Evolutionary conservation across 2,113 vertebrate species (phyloP).

Genomic region (Lutjanus erythropterus): DNA sequence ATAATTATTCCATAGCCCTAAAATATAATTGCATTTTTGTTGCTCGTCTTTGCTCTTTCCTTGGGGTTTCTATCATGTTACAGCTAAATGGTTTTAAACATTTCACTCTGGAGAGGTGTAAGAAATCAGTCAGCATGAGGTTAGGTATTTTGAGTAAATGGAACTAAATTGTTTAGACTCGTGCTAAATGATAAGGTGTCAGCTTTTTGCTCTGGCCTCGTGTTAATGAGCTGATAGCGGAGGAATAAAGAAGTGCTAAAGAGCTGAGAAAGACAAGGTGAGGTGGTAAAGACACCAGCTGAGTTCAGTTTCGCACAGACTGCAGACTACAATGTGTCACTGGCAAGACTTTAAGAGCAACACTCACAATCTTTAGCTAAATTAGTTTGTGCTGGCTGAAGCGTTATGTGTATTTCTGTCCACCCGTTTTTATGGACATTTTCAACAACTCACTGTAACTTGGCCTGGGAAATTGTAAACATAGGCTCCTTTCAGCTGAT

Average conservation of each 20-base stretch:
- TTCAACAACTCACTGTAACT: no score
- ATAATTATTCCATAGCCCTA: constrained; percentile 49
- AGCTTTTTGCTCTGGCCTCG: constrained; percentile 16
- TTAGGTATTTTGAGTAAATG: constrained; percentile 35
- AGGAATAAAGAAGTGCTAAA: constrained; percentile 35
- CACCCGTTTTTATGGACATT: neutral
- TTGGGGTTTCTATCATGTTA: constrained; percentile 14
- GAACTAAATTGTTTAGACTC: constrained; percentile 32
- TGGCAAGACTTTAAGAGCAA: constrained; percentile 3
- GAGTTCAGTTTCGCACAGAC: constrained; percentile 24
- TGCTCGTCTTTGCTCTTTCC: constrained; percentile 30
- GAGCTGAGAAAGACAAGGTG: constrained; percentile 34
- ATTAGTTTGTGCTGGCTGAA: neutral
- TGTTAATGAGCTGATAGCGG: constrained; percentile 39
- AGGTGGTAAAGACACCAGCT: constrained; percentile 2
- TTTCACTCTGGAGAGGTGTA: constrained; percentile 23
- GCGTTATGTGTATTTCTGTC: neutral
- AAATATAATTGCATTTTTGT: constrained; percentile 56
- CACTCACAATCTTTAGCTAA: neutral
- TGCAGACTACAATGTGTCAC: neutral
- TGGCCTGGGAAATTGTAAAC: no score
- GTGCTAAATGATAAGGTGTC: constrained; percentile 17
- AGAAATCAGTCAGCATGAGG: constrained; percentile 4
- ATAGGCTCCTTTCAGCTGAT: no score
- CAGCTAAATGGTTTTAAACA: constrained; percentile 30